A percentile compares a stretch with the other conserved stretches of the same genome.
Conservation (phyloP, 2,113 vertebrate species). For the Myotis lucifugus region DNA sequence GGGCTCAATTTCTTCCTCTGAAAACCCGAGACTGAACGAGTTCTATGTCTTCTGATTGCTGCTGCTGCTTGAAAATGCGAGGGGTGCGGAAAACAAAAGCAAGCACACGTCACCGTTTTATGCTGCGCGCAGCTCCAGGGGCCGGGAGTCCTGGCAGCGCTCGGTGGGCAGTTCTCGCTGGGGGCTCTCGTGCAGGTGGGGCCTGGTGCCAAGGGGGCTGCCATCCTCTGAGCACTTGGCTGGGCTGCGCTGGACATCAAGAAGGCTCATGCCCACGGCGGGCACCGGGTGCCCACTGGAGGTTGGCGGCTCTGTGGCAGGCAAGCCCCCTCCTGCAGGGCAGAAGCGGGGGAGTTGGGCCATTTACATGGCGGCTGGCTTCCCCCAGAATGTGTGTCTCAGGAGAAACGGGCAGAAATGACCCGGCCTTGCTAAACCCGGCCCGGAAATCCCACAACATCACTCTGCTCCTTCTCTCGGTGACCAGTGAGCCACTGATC, state of each 20-base stretch:
- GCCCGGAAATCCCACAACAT: background rate
- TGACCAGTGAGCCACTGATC: background rate
- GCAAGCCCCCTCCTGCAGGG: background rate
- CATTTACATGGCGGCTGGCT: background rate
- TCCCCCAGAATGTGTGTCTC: background rate
- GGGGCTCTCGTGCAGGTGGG: background rate
- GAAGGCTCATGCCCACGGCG: background rate
- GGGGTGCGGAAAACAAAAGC: background rate
- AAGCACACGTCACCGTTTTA: background rate
- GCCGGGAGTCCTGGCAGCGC: background rate
- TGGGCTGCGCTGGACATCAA: background rate
- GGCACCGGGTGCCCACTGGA: background rate
- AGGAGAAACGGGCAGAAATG: background rate
- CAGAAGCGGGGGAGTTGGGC: background rate
- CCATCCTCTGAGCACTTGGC: background rate
- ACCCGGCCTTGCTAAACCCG: background rate
- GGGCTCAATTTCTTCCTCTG: background rate
- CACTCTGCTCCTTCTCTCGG: background rate
- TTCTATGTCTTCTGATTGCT: background rate
- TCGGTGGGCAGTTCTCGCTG: background rate
- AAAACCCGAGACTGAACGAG: background rate
- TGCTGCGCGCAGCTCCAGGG: background rate
- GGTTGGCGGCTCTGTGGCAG: background rate
- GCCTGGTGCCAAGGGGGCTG: background rate
- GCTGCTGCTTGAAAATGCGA: background rate